Percentiles rank a stretch among this genome's conserved stretches.
These are phyloP conservation scores for Tenthredo notha DNA, from an alignment of 2,888 invertebrate species.

Conservation along the genomic window DNA sequence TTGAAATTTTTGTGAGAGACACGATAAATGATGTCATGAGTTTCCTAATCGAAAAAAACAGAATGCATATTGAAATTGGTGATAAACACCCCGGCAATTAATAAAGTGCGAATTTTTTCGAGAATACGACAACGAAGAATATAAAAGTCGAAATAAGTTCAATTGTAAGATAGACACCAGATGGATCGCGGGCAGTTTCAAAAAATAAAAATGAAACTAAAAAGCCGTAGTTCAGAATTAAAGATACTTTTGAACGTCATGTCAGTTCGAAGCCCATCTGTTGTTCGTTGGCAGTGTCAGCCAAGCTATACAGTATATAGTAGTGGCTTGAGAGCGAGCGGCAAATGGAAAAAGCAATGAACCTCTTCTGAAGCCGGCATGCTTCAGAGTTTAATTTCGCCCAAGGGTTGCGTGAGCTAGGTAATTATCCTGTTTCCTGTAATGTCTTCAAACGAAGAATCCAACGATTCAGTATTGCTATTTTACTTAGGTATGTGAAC, in stretches of 20 bases:
- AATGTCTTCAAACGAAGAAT: slow-evolving; percentile 3
- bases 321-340: background rate
- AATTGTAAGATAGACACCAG: slow-evolving; percentile 14
- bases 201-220: too few relatives aligned
- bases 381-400: slow-evolving; percentile 29
- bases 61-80: background rate
- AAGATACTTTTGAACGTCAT: background rate
- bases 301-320: background rate
- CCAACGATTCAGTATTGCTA: background rate
- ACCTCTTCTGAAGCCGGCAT: slow-evolving; percentile 14
- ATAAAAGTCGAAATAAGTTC: background rate
- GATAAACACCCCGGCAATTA: background rate
- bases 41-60: too few relatives aligned
- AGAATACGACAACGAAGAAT: background rate
- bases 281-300: slow-evolving; percentile 25
- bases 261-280: slow-evolving; percentile 38
- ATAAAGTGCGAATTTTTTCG: background rate
- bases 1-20: background rate
- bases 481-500: background rate
- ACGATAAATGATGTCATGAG: background rate
- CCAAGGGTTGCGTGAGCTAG: slow-evolving; percentile 37
- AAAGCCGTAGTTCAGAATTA: background rate
- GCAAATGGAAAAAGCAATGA: slow-evolving; percentile 26
- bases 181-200: slow-evolving; percentile 17
- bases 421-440: slow-evolving; percentile 45